Evolutionary conservation across 2,113 vertebrate species (phyloP).

Genomic region (Oncorhynchus kisutch): DNA sequence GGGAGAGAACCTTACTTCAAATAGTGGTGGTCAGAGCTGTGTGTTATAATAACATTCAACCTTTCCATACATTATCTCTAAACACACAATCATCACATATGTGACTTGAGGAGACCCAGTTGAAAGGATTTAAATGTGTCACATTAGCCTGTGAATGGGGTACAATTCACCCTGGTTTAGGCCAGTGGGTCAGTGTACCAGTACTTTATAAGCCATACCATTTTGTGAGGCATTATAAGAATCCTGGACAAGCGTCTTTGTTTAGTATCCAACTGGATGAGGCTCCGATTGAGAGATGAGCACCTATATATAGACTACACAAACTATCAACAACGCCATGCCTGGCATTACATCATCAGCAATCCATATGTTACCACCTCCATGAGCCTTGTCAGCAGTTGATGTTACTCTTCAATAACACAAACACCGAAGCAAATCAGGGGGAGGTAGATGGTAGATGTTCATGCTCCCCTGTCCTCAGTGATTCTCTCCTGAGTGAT

Average conservation of each 20-base stretch:
- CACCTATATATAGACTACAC: neutral
- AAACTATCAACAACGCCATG: neutral
- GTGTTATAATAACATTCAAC: neutral
- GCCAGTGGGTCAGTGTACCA: neutral
- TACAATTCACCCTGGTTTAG: neutral
- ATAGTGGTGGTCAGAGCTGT: neutral
- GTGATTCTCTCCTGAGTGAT: no score
- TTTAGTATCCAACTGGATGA: neutral
- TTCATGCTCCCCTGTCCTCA: no score
- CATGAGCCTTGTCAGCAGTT: no score
- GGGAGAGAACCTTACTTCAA: neutral
- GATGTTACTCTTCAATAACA: neutral
- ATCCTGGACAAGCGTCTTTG: neutral
- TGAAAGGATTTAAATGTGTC: neutral
- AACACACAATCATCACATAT: neutral
- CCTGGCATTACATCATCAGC: neutral
- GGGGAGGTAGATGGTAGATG: no score
- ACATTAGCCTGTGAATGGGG: neutral
- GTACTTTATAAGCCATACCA: neutral
- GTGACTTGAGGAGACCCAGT: no score
- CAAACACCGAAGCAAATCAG: neutral
- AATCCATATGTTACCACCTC: neutral
- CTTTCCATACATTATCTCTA: neutral
- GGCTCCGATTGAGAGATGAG: neutral
- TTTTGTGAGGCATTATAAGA: neutral